phyloP scores from a whole-genome alignment of 2,113 vertebrate species.

The Hymenochirus boettgeri region DNA sequence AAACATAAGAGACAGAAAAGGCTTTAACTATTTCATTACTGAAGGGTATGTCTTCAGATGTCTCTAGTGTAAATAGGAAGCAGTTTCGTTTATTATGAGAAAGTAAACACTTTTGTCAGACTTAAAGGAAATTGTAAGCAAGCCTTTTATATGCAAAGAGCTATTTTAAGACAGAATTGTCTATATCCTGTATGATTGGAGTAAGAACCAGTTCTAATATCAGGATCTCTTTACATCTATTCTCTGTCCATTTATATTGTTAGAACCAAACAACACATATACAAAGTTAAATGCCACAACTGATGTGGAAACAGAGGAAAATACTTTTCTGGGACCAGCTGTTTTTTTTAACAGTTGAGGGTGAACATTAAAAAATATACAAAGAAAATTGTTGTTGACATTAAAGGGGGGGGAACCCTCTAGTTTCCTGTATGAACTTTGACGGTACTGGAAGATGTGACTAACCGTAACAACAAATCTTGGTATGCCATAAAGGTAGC shows the following conservation, averaged over 20 bases:
- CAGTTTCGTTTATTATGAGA: conserved; percentile 43
- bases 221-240: conserved; percentile 45
- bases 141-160: conserved; percentile 45
- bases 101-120: conserved; percentile 8
- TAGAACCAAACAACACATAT: conserved; percentile 51
- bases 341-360: conserved; percentile 36
- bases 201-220: conserved; percentile 28
- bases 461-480: conserved; percentile 86
- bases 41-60: not conserved
- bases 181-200: conserved; percentile 56
- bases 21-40: not conserved
- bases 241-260: conserved; percentile 49
- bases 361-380: conserved; percentile 36
- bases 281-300: conserved; percentile 54
- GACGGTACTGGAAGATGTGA: conserved; percentile 81
- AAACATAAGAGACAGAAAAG: no score
- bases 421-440: conserved; percentile 88
- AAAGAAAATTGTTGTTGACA: conserved; percentile 69
- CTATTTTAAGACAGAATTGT: not conserved
- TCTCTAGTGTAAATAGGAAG: conserved; percentile 19
- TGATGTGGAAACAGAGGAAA: conserved; percentile 50
- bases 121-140: conserved; percentile 34
- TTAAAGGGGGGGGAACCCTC: conserved; percentile 76
- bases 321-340: conserved; percentile 53
- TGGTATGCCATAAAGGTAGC: conserved; percentile 60